Evolutionary conservation across 2,888 invertebrate species (phyloP).

Genomic region (Ypsolopha sequella): DNA sequence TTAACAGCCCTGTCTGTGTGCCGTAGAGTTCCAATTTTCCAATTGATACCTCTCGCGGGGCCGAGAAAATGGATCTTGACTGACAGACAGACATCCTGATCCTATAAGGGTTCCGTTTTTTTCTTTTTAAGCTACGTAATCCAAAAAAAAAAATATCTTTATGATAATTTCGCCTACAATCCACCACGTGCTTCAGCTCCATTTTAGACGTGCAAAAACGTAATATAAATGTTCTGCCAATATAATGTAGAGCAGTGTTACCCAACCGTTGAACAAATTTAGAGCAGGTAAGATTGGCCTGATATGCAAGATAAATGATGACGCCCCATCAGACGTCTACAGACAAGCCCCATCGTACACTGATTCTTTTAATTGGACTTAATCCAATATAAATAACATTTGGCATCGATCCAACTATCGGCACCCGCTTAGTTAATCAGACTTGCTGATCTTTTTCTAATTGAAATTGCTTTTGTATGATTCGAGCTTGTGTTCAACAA

Average conservation of each 20-base stretch:
- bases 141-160: too few species aligned
- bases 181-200: too few species aligned
- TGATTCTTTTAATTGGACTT: constrained; percentile 65
- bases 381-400: constrained; percentile 68
- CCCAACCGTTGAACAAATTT: constrained; percentile 36
- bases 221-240: background rate
- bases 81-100: too few species aligned
- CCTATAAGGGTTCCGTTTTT: too few species aligned
- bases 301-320: constrained; percentile 55
- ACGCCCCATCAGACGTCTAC: constrained; percentile 17
- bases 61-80: too few species aligned
- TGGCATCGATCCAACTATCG: constrained; percentile 56
- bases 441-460: constrained; percentile 60
- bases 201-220: background rate
- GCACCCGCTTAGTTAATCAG: constrained; percentile 61
- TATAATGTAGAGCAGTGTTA: background rate
- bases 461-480: constrained; percentile 33
- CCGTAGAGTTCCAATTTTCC: too few species aligned
- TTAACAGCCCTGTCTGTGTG: too few species aligned
- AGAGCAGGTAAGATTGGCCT: constrained; percentile 44
- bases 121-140: too few species aligned
- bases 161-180: too few species aligned
- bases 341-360: constrained; percentile 33
- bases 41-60: too few species aligned
- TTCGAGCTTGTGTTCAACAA: background rate